Evolutionary conservation across 2,113 vertebrate species (phyloP), one percentile per base, ranked within the genome.

Genomic region (Rostratula benghalensis): DNA sequence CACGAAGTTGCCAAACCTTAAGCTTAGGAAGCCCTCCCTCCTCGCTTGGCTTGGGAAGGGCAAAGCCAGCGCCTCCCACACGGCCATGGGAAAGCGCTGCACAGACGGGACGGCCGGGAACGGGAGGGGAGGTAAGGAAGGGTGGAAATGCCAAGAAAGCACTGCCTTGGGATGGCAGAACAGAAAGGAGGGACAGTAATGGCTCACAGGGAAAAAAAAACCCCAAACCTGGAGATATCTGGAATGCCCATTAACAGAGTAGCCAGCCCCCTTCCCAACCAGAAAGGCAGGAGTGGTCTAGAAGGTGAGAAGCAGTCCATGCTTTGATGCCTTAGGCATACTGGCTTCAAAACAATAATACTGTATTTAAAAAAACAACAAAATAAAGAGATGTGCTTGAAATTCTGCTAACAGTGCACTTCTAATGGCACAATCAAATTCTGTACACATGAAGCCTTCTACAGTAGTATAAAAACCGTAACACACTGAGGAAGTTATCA

Each of bases 351-450:
- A 79, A 76, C 64, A 65, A n/a, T 21, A 87, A 76, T 11, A 76
- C 73, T 68, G 23, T 41, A 45, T 59, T 80, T 45, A 68, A 57
- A 87, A 65, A 75, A 25, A 46, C 46, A 46, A 46, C 45, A 46
- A 56, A 56, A 57, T 7, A n/a, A 37, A 89, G 45, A 74, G 35
- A 61, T 60, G 43, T 78, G 63, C 95, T 80, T 83, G 57, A 59
- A 82, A 70, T 76, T 84, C 77, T 94, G 86, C 71, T 94, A 91
- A 79, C 69, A 79, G 76, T 87, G 88, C 77, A 53, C 14, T 92
- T 30, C n/a, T 46, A 91, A 73, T 65, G 57, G 77, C 91, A 94
- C 37, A 69, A 78, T 35, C 88, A 37, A 80, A 78, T 75, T 53
- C 68, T 61, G 81, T 61, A 75, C 65, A 51, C 0, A 1, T 84